These are phyloP conservation scores for Tychaedon coryphoeus DNA, from an alignment of 2,113 vertebrate genomes.

Conservation along the genomic window DNA sequence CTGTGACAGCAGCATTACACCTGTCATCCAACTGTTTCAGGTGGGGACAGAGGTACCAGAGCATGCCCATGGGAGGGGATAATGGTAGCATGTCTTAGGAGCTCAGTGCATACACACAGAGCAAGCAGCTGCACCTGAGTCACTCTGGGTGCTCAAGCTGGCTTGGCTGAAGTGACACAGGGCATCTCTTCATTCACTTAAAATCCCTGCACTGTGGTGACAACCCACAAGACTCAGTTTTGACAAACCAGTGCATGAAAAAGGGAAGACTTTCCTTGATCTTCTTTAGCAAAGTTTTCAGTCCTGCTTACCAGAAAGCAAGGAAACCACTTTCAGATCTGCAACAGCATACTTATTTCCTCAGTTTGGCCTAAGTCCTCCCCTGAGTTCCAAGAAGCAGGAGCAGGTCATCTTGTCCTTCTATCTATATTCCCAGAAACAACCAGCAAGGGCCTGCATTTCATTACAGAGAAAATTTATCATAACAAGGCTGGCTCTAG, in stretches of 20 bases:
- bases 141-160: background rate
- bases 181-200: background rate
- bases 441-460: background rate
- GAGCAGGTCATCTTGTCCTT: background rate
- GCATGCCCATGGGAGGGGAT: accelerated
- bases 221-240: background rate
- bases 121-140: background rate
- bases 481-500: background rate
- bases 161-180: background rate
- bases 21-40: accelerated
- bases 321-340: background rate
- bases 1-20: background rate
- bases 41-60: background rate
- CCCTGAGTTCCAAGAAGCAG: background rate
- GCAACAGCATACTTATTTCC: background rate
- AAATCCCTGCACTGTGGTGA: background rate
- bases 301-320: background rate
- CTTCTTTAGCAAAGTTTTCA: background rate
- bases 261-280: background rate
- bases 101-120: background rate
- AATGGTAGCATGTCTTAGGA: background rate
- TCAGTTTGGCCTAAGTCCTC: background rate
- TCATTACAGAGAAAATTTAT: background rate
- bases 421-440: background rate
- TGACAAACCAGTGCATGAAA: background rate